phyloP scores from a whole-genome alignment of 2,113 vertebrate species.

The Anas platyrhynchos region DNA sequence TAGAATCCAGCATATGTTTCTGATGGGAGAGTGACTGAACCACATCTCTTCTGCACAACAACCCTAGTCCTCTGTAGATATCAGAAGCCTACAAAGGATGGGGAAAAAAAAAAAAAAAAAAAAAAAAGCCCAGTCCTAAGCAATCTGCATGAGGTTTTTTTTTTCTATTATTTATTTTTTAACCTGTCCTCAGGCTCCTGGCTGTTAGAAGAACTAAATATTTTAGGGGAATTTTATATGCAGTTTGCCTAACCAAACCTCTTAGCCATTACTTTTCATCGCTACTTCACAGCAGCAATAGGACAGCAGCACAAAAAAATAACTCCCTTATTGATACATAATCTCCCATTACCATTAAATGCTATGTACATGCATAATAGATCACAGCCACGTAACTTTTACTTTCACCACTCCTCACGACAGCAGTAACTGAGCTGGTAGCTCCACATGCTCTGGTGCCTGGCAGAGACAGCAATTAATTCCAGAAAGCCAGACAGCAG shows the following conservation, averaged over 20 bases:
- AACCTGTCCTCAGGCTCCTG: neutral
- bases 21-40: neutral
- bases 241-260: neutral
- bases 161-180: neutral
- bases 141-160: neutral
- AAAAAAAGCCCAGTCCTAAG: neutral
- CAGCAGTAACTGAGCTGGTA: neutral
- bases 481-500: neutral
- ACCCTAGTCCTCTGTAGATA: neutral
- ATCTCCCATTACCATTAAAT: neutral
- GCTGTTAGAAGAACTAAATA: neutral
- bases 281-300: neutral
- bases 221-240: neutral
- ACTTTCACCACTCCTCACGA: neutral
- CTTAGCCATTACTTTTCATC: neutral
- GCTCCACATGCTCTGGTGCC: neutral
- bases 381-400: neutral
- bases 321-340: neutral
- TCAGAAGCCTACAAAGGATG: neutral
- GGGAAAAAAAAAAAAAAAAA: neutral
- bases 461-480: neutral
- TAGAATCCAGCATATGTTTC: neutral
- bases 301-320: neutral
- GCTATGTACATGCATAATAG: neutral
- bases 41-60: neutral